Percentiles rank a stretch among this genome's conserved stretches.
phyloP scores from a whole-genome alignment of 2,797 vertebrate species.

The Balearica regulorum region DNA sequence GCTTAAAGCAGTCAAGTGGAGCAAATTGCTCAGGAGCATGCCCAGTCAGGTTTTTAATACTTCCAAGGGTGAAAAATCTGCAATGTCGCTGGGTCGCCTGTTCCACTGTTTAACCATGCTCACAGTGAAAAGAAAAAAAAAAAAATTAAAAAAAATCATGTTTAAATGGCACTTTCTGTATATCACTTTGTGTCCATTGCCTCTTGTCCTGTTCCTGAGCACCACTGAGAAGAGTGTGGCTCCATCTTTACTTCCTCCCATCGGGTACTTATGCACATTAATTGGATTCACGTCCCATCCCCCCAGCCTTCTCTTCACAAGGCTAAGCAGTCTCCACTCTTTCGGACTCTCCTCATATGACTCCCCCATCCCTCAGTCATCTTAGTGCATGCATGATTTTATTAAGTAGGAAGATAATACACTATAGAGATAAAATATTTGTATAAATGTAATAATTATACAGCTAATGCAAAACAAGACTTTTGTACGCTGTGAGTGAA shows the following conservation, averaged over 20 bases:
- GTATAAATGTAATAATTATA: background rate
- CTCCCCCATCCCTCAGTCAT: background rate
- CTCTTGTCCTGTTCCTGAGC: too few relatives aligned
- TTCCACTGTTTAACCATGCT: background rate
- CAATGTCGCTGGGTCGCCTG: background rate
- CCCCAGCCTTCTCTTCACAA: background rate
- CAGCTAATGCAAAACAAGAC: background rate
- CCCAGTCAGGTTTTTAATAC: background rate
- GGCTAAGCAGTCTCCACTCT: too few relatives aligned
- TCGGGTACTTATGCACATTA: background rate
- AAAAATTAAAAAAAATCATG: background rate
- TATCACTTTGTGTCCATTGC: too few relatives aligned
- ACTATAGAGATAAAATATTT: background rate
- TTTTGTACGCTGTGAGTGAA: background rate
- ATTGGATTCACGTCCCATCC: too few relatives aligned
- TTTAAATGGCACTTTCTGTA: background rate
- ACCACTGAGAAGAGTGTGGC: background rate
- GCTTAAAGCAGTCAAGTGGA: background rate
- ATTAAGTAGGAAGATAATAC: background rate
- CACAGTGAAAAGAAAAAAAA: background rate
- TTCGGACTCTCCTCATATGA: background rate
- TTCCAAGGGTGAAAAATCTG: background rate
- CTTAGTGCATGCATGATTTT: background rate
- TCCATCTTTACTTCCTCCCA: background rate
- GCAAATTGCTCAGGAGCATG: background rate